Conservation (phyloP, 2,113 vertebrate species). For the Alligator mississippiensis region DNA sequence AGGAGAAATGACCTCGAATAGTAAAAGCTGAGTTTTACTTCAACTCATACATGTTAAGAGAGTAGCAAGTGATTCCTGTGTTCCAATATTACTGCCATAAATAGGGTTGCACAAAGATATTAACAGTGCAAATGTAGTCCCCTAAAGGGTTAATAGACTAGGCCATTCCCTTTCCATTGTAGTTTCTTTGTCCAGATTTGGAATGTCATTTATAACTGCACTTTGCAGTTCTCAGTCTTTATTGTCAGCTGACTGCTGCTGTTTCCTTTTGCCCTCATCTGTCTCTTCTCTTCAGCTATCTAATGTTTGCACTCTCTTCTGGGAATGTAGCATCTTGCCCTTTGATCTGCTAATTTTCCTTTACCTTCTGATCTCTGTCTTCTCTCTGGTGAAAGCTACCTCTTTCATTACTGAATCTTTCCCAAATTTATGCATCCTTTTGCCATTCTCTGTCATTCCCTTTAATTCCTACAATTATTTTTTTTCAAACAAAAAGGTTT, state of each 20-base stretch:
- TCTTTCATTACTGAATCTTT: not conserved
- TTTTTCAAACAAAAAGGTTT: not conserved
- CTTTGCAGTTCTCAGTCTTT: not conserved
- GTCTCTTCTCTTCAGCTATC: not conserved
- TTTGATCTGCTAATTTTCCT: slow-evolving; percentile 15
- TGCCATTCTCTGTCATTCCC: slow-evolving; percentile 3
- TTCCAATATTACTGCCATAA: not conserved
- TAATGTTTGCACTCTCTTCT: not conserved
- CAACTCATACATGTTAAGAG: fast-evolving
- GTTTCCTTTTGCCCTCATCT: not conserved
- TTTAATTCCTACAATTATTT: not conserved
- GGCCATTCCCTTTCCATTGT: not conserved
- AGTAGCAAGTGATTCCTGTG: not conserved
- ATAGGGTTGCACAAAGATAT: not conserved
- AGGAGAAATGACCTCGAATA: not conserved
- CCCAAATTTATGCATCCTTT: not conserved
- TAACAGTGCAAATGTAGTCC: not conserved
- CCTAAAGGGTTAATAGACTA: not conserved
- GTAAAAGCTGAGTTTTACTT: not conserved
- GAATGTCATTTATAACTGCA: not conserved
- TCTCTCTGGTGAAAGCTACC: slow-evolving; percentile 22
- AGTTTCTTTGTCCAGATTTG: not conserved
- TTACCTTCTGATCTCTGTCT: slow-evolving; percentile 30
- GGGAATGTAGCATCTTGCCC: not conserved
- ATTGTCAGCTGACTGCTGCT: slow-evolving; percentile 6